These are phyloP conservation scores for Metaphire vulgaris DNA, from an alignment of 1,140 invertebrate genomes.

Conservation along the genomic window DNA sequence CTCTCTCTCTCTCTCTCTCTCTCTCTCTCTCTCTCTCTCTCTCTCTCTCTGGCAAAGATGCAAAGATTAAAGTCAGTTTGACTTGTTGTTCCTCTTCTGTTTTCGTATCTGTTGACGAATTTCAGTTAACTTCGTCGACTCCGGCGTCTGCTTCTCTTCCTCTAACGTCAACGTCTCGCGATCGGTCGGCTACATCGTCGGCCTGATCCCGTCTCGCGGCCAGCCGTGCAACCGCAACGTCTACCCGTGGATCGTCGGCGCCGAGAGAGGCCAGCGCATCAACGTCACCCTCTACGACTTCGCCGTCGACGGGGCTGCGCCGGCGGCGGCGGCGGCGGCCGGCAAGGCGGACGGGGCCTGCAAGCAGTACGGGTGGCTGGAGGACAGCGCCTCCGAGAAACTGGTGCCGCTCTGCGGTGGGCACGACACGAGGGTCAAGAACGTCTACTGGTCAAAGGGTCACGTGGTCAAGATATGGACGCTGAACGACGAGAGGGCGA, in stretches of 20 bases:
- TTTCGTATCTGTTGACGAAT: background rate
- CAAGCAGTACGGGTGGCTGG: background rate
- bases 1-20: no score
- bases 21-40: no score
- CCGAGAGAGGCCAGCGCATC: background rate
- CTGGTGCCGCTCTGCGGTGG: background rate
- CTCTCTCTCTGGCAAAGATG: no score
- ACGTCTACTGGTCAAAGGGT: background rate
- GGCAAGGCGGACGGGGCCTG: background rate
- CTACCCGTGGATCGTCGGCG: background rate
- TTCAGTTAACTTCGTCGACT: background rate
- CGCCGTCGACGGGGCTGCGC: background rate
- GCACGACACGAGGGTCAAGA: background rate
- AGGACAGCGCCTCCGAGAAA: background rate
- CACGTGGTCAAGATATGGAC: background rate
- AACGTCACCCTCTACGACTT: background rate
- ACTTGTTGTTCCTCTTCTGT: background rate
- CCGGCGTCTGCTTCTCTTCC: background rate
- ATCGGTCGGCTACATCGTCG: background rate
- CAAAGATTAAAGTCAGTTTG: no score
- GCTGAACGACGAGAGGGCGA: background rate
- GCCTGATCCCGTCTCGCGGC: background rate
- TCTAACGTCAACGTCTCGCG: background rate
- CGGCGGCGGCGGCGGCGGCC: no score
- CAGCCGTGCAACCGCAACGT: background rate